These are phyloP conservation scores for Cyanistes caeruleus DNA, from an alignment of 2,113 vertebrate genomes.

Conservation along the genomic window DNA sequence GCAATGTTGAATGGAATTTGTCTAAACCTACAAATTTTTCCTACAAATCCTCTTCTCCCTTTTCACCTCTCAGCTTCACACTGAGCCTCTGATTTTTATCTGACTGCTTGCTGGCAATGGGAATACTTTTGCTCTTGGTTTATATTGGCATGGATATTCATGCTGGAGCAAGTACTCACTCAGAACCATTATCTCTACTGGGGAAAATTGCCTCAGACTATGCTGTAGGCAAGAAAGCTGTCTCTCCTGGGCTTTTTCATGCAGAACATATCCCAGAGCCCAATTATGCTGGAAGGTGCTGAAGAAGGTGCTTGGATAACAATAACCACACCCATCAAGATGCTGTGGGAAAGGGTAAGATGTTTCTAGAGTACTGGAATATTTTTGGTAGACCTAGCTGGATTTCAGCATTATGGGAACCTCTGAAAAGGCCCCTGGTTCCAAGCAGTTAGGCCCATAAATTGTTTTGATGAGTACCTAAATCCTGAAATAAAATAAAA, in stretches of 20 bases:
- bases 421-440: background rate
- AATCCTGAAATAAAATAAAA: background rate
- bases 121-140: background rate
- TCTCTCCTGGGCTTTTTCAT: background rate
- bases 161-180: background rate
- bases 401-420: background rate
- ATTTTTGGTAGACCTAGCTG: background rate
- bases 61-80: background rate
- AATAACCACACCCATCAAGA: background rate
- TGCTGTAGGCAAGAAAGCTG: background rate
- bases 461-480: background rate
- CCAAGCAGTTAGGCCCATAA: background rate
- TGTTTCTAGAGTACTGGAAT: background rate
- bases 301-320: background rate
- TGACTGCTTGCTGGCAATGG: background rate
- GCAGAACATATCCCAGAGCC: fast-evolving
- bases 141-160: background rate
- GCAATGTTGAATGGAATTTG: background rate
- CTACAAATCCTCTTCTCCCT: background rate
- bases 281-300: background rate
- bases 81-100: background rate
- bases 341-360: background rate
- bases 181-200: no score
- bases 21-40: background rate
- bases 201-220: background rate